Base-by-base conservation (phyloP, 2,113 vertebrate species). In the Larimichthys crocea region DNA sequence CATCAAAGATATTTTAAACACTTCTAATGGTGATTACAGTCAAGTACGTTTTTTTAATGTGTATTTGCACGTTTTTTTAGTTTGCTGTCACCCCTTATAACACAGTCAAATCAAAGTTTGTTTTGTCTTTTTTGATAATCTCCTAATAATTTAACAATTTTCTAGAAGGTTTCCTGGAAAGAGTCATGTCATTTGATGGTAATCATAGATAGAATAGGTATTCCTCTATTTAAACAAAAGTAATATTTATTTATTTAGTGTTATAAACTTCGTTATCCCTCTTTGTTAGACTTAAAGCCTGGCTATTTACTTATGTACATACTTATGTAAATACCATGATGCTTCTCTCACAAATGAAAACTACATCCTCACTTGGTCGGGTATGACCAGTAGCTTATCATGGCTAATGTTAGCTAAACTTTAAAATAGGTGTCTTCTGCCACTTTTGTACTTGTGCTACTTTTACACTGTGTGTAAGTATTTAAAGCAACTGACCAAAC, bases 101-200 rank as follows among this genome's bases (percentile, higher is more conserved):
- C 8, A 29, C 12, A 24, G 8, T 26, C 20, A n/a, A 56, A 52
- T 24, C 2, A 44, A 53, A 10, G n/a, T 26, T 42, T 76, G 46
- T 40, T 56, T 66, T 60, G 80, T 84, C 61, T 83, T 89, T 66
- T 35, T 48, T 40, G 24, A 12, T 56, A 35, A 42, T 56, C 4
- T 29, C 16, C 31, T 53, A 61, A 79, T 24, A 4, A 35, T 10
- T 29, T 10, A 10, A 31, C 8, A 64, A 26, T 35, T 63, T 17
- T 44, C 71, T 19, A 4, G 3, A 56, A 72, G 5, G 49, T 44
- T 67, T 24, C 50, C 80, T 57, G 26, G 11, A 67, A 67, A 11
- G 53, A 68, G 59, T 20, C n/a, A n/a, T 48, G 24, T 26, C 0
- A 35, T 62, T 49, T 63, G n/a, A 74, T 57, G 2, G 14, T 20